Conservation (phyloP, 2,888 invertebrate species). For the Dimorphilus gyrociliatus region DNA sequence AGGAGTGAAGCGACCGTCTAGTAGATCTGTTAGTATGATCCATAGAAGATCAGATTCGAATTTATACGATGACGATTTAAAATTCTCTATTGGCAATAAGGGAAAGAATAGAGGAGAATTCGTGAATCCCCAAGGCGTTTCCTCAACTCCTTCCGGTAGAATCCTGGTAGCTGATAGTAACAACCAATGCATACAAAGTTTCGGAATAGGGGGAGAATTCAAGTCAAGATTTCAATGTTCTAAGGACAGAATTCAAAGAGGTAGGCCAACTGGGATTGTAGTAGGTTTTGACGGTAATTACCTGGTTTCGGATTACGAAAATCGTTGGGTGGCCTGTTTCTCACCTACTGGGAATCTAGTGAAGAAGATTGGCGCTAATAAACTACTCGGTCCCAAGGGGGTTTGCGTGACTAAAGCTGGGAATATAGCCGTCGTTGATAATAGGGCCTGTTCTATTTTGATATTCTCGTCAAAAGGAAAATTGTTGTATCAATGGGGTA, state of each 20-base stretch:
- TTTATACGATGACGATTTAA: constrained; percentile 40
- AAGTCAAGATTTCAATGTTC: constrained; percentile 32
- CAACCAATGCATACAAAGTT: constrained; percentile 39
- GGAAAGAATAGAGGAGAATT: constrained; percentile 42
- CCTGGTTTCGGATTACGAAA: constrained; percentile 43
- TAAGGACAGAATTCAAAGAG: constrained; percentile 31
- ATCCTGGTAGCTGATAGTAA: constrained; percentile 41
- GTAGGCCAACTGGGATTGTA: constrained; percentile 42
- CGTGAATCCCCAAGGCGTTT: constrained; percentile 42
- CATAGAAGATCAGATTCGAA: constrained; percentile 34
- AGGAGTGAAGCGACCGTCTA: constrained; percentile 35
- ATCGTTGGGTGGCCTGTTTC: constrained; percentile 42
- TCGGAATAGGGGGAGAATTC: constrained; percentile 37
- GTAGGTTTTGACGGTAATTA: constrained; percentile 39
- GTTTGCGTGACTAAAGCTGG: constrained; percentile 39
- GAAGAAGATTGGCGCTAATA: constrained; percentile 39
- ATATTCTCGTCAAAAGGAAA: constrained; percentile 41
- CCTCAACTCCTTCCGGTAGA: constrained; percentile 32
- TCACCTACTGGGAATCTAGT: constrained; percentile 41
- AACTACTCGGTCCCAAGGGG: constrained; percentile 42
- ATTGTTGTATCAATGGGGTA: constrained; percentile 38
- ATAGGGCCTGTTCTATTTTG: constrained; percentile 40
- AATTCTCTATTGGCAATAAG: constrained; percentile 38
- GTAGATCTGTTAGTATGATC: constrained; percentile 35
- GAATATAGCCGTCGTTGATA: constrained; percentile 43